These are phyloP conservation scores for Nothocercus nigrocapillus DNA, from an alignment of 2,113 vertebrate genomes.

Conservation along the genomic window DNA sequence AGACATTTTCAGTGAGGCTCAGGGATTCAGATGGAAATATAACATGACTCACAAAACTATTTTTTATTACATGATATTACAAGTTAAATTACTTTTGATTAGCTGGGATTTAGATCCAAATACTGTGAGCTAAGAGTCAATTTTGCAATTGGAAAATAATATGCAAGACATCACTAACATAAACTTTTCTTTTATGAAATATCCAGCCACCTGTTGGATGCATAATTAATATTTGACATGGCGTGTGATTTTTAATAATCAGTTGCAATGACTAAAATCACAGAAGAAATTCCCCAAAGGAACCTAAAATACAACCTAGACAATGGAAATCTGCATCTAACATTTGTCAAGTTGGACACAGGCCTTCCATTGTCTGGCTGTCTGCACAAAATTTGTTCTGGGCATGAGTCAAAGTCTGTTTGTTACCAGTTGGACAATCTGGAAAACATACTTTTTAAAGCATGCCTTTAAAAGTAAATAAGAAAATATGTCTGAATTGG, in stretches of 20 bases:
- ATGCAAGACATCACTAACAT: slow-evolving; percentile 51
- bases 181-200: slow-evolving; percentile 61
- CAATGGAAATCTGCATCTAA: slow-evolving; percentile 49
- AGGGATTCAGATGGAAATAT: slow-evolving; percentile 4
- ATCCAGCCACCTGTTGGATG: slow-evolving; percentile 64
- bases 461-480: slow-evolving; percentile 32
- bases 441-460: slow-evolving; percentile 27
- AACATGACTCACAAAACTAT: slow-evolving; percentile 17
- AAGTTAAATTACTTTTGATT: slow-evolving; percentile 63
- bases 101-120: slow-evolving; percentile 47
- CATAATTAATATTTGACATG: slow-evolving; percentile 60
- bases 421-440: slow-evolving; percentile 4
- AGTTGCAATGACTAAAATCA: slow-evolving; percentile 50
- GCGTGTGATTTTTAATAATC: slow-evolving; percentile 62
- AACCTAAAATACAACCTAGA: slow-evolving; percentile 32
- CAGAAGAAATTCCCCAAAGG: slow-evolving; percentile 32
- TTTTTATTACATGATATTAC: slow-evolving; percentile 46
- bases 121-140: slow-evolving; percentile 20
- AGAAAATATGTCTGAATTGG: slow-evolving; percentile 5
- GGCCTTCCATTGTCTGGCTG: slow-evolving; percentile 59
- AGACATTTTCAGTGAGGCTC: not conserved
- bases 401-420: slow-evolving; percentile 5
- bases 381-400: slow-evolving; percentile 41
- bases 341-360: slow-evolving; percentile 17
- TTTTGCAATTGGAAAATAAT: slow-evolving; percentile 62